These are phyloP conservation scores for Squalus acanthias DNA, from an alignment of 2,797 vertebrate genomes.

Conservation along the genomic window DNA sequence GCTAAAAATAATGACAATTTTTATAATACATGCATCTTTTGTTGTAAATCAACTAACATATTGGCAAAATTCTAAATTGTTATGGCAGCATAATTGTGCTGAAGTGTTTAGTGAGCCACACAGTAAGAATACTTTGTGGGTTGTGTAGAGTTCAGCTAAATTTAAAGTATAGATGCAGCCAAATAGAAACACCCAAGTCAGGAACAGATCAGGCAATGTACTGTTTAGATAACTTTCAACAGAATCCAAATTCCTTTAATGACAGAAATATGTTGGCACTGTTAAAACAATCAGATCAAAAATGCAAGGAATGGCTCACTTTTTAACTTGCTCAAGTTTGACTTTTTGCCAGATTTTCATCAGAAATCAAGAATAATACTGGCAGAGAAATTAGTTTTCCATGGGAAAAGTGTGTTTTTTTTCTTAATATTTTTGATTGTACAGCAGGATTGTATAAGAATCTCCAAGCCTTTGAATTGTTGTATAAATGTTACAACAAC, in stretches of 20 bases:
- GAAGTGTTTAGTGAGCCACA: neutral
- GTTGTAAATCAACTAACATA: neutral
- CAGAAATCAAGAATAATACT: conserved; percentile 13
- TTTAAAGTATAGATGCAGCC: conserved; percentile 26
- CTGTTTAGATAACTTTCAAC: conserved; percentile 28
- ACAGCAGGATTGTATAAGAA: neutral
- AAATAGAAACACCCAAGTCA: conserved; percentile 33
- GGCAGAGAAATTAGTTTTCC: conserved; percentile 9
- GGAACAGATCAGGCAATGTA: conserved; percentile 29
- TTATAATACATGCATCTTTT: neutral
- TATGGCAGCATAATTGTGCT: neutral
- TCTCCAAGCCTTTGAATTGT: neutral
- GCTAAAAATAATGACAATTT: neutral
- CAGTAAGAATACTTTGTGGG: neutral
- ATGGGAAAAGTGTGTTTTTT: neutral
- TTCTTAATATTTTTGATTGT: neutral
- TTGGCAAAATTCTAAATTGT: neutral
- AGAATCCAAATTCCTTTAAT: conserved; percentile 22
- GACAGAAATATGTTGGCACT: conserved; percentile 38
- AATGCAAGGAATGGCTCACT: conserved; percentile 9
- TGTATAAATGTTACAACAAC: neutral
- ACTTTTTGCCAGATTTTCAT: conserved; percentile 14
- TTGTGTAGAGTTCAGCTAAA: conserved; percentile 34
- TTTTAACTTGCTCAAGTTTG: neutral
- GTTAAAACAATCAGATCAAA: conserved; percentile 36